Evolutionary conservation across 2,888 invertebrate genomes (phyloP), one percentile per base, ranked within the genome.

Genomic region (Tineola bisselliella): DNA sequence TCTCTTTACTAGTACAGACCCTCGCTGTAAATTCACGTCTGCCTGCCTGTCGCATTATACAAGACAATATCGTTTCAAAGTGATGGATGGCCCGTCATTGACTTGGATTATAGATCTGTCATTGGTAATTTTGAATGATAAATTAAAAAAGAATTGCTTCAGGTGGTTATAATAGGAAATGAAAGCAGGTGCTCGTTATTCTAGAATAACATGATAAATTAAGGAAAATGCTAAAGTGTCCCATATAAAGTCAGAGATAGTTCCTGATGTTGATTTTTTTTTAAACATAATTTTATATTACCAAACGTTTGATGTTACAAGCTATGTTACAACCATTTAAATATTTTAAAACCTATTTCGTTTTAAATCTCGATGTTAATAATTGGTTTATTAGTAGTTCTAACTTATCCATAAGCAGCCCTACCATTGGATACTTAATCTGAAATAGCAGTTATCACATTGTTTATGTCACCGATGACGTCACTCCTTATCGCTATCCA

Each of bases 21-120:
- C 57, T 33, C 33, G 63, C 61, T 60, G 64, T 65, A 64, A 64
- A 63, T 64, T 64, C 59, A 58, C 62, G 62, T 63, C 62, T 62
- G 52, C 60, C 63, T 62, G 52, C 48, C n/a, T 33, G 58, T 30
- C 58, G 33, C 33, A 58, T 33, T 33, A 58, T 33, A 19, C 33
- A 10, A 56, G 30, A 19, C 56, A 25, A 30, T 56, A 56, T 56
- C 25, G 19, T 56, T 58, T 58, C 25, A n/a, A 33, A 54, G 15
- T 58, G 58, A 58, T 58, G 17, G 58, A 58, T 58, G 58, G n/a
- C 10, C 33, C 33, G 17, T 33, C 58, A 58, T 33, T 33, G 58
- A 58, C 58, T 58, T 58, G 10, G 33, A 58, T 58, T 58, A 58
- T 58, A 15, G 33, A 58, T 15, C 58, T 58, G 58, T 58, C 58